Evolutionary conservation across 2,113 vertebrate species (phyloP).

Genomic region (Leptobrachium ailaonicum): DNA sequence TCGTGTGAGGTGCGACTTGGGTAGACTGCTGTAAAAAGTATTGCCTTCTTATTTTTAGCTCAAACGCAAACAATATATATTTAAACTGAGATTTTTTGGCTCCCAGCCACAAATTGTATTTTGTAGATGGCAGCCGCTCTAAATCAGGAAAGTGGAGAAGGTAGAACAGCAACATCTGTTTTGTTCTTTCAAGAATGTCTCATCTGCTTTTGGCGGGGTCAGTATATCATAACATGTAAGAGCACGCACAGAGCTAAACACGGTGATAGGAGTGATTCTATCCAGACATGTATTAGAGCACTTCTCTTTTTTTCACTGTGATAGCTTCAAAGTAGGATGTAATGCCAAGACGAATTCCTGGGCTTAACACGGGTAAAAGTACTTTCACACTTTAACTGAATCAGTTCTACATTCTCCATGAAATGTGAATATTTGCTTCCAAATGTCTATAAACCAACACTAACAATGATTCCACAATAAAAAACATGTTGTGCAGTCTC

Average conservation of each 20-base stretch:
- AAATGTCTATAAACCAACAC: too few relatives aligned
- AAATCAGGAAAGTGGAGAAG: conserved; percentile 4
- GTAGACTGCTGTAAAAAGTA: too few relatives aligned
- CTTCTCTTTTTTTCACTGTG: not conserved
- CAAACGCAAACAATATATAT: too few relatives aligned
- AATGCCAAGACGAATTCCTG: not conserved
- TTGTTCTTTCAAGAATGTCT: conserved; percentile 7
- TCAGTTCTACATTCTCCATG: not conserved
- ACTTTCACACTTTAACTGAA: not conserved
- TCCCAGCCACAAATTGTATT: not conserved
- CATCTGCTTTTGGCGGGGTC: conserved; percentile 10
- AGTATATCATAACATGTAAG: not conserved
- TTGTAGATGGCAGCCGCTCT: conserved; percentile 2
- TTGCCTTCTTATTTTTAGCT: too few relatives aligned
- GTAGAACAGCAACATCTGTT: conserved; percentile 22
- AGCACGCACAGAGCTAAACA: not conserved
- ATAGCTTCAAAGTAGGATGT: conserved; percentile 2
- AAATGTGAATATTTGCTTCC: not conserved
- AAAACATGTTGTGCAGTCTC: too few relatives aligned
- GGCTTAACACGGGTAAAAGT: not conserved
- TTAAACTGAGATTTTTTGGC: not conserved
- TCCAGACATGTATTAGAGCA: conserved; percentile 6
- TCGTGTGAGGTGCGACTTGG: too few relatives aligned
- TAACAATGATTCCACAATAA: too few relatives aligned
- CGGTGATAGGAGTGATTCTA: not conserved